These are phyloP conservation scores for Dicentrarchus labrax DNA, from an alignment of 2,113 vertebrate species.

Conservation along the genomic window DNA sequence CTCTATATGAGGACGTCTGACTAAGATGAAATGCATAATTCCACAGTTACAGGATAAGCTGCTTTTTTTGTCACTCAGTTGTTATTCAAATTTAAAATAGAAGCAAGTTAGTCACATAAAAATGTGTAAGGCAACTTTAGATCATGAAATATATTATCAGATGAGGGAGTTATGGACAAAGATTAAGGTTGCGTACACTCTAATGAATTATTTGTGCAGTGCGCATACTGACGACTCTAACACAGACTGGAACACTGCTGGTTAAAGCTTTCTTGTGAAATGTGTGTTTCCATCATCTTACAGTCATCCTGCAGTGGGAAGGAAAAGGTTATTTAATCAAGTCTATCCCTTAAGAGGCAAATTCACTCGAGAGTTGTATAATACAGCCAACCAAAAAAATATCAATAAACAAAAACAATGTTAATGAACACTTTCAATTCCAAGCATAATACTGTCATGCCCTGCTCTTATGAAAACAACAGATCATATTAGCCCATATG, in stretches of 20 bases:
- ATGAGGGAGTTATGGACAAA: background rate
- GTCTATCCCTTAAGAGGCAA: conserved; percentile 36
- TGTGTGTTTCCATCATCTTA: conserved; percentile 6
- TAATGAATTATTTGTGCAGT: conserved; percentile 19
- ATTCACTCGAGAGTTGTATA: conserved; percentile 5
- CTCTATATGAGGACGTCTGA: background rate
- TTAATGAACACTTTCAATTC: conserved; percentile 28
- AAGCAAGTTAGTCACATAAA: conserved; percentile 30
- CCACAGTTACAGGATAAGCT: conserved; percentile 7
- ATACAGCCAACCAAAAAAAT: conserved; percentile 32
- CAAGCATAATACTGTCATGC: conserved; percentile 32
- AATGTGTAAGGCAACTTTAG: background rate
- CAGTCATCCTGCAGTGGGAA: background rate
- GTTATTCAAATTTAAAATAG: conserved; percentile 4
- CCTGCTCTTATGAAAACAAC: conserved; percentile 43
- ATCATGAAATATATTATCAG: background rate
- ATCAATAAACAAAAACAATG: conserved; percentile 35
- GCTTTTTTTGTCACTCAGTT: background rate
- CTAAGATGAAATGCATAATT: conserved; percentile 4
- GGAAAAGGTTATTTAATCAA: conserved; percentile 29
- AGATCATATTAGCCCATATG: background rate
- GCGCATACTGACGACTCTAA: conserved; percentile 22
- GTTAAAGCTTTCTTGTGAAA: conserved; percentile 16
- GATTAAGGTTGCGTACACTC: background rate
- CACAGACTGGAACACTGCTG: background rate